Evolutionary conservation across 2,113 vertebrate species (phyloP).

Genomic region (Paradoxurus hermaphroditus): DNA sequence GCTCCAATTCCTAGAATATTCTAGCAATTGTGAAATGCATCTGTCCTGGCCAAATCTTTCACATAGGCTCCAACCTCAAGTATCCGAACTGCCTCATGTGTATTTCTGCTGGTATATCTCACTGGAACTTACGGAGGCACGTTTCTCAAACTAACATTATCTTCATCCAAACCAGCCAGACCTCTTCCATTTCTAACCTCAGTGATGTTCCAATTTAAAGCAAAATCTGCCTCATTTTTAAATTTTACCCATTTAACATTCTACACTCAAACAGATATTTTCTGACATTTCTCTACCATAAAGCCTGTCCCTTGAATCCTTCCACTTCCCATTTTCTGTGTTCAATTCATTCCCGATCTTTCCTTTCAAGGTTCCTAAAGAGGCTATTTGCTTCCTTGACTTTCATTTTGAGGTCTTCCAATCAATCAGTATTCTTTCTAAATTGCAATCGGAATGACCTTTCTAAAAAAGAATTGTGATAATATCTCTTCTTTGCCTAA

Average conservation of each 20-base stretch:
- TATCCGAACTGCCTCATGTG: neutral
- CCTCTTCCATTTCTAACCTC: neutral
- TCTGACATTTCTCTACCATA: neutral
- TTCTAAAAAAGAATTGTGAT: neutral
- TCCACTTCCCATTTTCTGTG: neutral
- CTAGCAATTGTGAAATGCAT: neutral
- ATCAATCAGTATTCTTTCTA: neutral
- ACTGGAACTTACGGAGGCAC: neutral
- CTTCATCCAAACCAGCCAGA: neutral
- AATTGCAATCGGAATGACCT: neutral
- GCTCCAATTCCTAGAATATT: neutral
- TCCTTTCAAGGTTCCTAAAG: neutral
- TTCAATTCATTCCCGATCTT: neutral
- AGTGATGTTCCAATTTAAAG: neutral
- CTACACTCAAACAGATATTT: neutral
- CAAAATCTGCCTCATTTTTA: neutral
- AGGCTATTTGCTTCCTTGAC: neutral
- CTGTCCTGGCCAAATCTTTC: neutral
- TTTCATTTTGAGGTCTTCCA: neutral
- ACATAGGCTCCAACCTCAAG: rapidly evolving
- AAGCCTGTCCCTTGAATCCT: neutral
- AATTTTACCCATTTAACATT: neutral
- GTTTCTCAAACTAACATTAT: neutral
- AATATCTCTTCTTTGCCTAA: neutral
- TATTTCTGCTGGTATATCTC: neutral